Percentiles rank a stretch among this genome's conserved stretches.
Conservation (phyloP, 30 jellyfish, hydroid and myxozoan species). For the Cassiopea andromeda region DNA sequence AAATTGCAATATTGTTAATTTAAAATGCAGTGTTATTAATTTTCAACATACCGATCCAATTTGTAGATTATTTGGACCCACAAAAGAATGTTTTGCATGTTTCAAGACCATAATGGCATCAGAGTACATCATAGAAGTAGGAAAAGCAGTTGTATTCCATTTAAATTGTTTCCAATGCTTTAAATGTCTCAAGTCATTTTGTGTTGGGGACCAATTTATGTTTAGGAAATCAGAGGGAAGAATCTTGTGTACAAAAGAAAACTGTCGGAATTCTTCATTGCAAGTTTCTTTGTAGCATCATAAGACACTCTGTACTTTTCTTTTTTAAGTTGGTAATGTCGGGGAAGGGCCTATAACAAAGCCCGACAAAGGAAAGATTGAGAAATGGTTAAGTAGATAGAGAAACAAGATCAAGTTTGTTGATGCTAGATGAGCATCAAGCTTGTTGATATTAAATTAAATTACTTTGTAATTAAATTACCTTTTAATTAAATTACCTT, state of each 20-base stretch:
- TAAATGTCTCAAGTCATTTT: conserved; percentile 38
- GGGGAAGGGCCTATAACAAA: too few relatives aligned
- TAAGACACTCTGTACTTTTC: not conserved
- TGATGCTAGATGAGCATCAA: too few relatives aligned
- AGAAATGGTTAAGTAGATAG: too few relatives aligned
- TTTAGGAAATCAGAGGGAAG: conserved; percentile 6
- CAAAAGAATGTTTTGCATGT: conserved; percentile 53
- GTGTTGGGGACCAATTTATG: conserved; percentile 67
- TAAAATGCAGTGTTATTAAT: too few relatives aligned
- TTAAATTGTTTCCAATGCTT: conserved; percentile 48
- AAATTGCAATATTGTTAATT: too few relatives aligned
- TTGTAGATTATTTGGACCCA: conserved; percentile 76
- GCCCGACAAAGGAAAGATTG: too few relatives aligned
- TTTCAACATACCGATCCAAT: not conserved
- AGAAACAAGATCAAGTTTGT: too few relatives aligned
- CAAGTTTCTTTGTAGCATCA: not conserved
- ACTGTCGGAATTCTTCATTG: not conserved
- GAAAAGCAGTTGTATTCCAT: conserved; percentile 35
- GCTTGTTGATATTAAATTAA: too few relatives aligned
- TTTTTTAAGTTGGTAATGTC: too few relatives aligned
- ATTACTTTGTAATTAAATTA: too few relatives aligned
- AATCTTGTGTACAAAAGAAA: conserved; percentile 27
- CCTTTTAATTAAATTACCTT: too few relatives aligned
- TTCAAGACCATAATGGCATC: conserved; percentile 24
- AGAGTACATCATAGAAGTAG: conserved; percentile 43